Evolutionary conservation across 2,113 vertebrate species (phyloP), one percentile per base, ranked within the genome.

Genomic region (Lipophrys pholis): DNA sequence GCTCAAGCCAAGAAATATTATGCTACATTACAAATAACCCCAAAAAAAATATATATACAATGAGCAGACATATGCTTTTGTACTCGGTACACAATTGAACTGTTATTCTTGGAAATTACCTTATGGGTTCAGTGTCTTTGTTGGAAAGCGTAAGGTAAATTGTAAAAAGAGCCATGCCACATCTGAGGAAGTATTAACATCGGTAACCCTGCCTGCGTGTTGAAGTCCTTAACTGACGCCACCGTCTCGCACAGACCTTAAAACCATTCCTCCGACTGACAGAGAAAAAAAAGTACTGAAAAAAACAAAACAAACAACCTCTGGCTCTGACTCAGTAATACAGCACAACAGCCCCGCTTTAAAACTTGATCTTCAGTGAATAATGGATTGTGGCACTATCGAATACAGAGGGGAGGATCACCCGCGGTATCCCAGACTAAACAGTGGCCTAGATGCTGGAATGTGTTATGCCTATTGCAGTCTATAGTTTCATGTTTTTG

Each of bases 401-500:
- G 84, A 72, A 81, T 93, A 87, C 76, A 63, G 56, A 60, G 89
- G 84, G 83, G 85, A 17, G 66, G 82, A 81, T 73, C 51, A 52
- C 73, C 82, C 86, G 80, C 60, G 16, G 67, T 80, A 43, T 69
- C 58, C 74, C 81, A 86, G 81, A 87, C 84, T 90, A 87, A 83
- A 88, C 84, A 60, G 3, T 75, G 76, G 70, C 80, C 73, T 58
- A 49, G 71, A 90, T 6, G 50, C 83, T 85, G 79, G 71, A 83
- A 80, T 82, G 83, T 88, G 78, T 87, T 94, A 84, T 93, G 91
- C 90, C 83, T 73, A 86, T 88, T 80, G 82, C 39, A 67, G 83
- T 88, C 87, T 92, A 87, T 88, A 78, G 88, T 90, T 93, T 91
- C 90, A 76, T 5, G 43, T 80, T 88, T 93, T 93, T 83, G 73